Evolutionary conservation across 2,888 invertebrate genomes (phyloP).

Genomic region (Branchipolynoe longqiensis): DNA sequence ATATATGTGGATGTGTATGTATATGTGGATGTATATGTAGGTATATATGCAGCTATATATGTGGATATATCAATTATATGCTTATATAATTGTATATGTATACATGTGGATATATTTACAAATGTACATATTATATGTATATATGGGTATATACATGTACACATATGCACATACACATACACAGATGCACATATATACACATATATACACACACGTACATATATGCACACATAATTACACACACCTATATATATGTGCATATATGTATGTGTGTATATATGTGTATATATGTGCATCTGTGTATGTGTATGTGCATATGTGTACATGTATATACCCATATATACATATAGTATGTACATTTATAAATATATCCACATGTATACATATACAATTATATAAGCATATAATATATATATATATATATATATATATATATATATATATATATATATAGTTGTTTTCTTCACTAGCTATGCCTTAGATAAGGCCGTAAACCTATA

Average conservation of each 20-base stretch:
- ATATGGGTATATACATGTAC: not conserved
- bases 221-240: too few species aligned
- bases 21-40: not conserved
- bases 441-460: not conserved
- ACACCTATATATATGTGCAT: too few species aligned
- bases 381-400: not conserved
- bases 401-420: not conserved
- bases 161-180: not conserved
- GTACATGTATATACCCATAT: too few species aligned
- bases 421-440: slow-evolving; percentile 23
- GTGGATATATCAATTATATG: slow-evolving; percentile 1
- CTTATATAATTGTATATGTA: slow-evolving; percentile 4
- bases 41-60: slow-evolving; percentile 12
- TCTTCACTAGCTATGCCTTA: too few species aligned
- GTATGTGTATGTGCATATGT: too few species aligned
- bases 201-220: too few species aligned
- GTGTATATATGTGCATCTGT: too few species aligned
- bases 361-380: too few species aligned
- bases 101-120: not conserved
- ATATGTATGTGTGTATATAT: too few species aligned
- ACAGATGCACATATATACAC: not conserved
- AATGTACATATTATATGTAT: not conserved
- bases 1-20: not conserved
- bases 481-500: too few species aligned
- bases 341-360: too few species aligned